Percentiles rank a stretch among this genome's conserved stretches.
Evolutionary conservation across 2,797 vertebrate genomes (phyloP).

Genomic region (Loriculus beryllinus): DNA sequence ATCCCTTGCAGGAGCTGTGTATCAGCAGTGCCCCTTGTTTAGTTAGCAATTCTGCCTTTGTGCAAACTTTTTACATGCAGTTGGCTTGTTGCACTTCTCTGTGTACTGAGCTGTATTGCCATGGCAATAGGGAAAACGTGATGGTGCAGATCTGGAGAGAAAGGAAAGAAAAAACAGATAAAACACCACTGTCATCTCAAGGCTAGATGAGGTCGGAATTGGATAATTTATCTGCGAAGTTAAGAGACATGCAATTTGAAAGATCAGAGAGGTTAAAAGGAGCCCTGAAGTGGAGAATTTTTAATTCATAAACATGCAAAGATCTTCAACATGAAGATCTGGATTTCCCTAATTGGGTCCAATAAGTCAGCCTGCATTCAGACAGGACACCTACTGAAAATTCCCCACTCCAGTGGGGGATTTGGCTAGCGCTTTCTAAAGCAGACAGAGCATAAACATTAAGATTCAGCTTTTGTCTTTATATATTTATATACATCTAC

Average conservation of each 20-base stretch:
- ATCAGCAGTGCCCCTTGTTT: conserved; percentile 22
- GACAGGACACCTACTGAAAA: background rate
- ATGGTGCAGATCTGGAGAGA: conserved; percentile 52
- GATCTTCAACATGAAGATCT: background rate
- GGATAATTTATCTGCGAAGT: conserved; percentile 44
- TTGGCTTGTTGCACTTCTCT: conserved; percentile 13
- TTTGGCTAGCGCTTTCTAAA: background rate
- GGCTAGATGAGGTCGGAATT: conserved; percentile 20
- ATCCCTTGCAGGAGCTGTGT: background rate
- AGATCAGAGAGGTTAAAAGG: conserved; percentile 60
- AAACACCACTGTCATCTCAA: conserved; percentile 14
- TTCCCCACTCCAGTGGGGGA: background rate
- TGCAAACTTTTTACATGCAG: conserved; percentile 38
- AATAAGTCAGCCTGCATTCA: background rate
- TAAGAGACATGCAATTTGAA: conserved; percentile 19
- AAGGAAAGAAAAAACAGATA: conserved; percentile 18
- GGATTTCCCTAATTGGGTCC: background rate
- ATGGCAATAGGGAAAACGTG: conserved; percentile 65
- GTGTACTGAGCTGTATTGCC: conserved; percentile 52
- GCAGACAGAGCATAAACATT: background rate
- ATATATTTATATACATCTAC: background rate
- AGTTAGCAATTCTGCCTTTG: conserved; percentile 44
- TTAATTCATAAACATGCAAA: conserved; percentile 22
- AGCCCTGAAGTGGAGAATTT: conserved; percentile 38
- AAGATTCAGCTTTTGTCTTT: background rate